Evolutionary conservation across 2,113 vertebrate species (phyloP).

Genomic region (Calypte anna): DNA sequence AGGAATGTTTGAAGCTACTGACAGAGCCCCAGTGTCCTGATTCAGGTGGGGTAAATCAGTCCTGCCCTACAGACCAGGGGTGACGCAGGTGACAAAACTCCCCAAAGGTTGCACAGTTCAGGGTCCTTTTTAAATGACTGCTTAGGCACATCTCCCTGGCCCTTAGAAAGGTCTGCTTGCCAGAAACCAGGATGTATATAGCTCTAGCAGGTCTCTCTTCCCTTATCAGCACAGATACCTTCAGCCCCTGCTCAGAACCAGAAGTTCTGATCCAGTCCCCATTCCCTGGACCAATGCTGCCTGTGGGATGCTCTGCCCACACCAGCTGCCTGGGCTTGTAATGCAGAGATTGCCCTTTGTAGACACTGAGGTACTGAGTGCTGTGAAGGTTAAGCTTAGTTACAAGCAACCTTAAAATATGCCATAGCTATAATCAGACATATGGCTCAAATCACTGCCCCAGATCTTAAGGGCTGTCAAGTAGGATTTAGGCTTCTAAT

Average conservation of each 20-base stretch:
- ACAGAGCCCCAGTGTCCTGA: not conserved
- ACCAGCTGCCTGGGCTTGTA: not conserved
- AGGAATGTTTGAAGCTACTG: fast-evolving
- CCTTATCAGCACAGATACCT: not conserved
- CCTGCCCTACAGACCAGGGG: not conserved
- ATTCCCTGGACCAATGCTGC: fast-evolving
- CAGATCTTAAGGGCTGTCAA: not conserved
- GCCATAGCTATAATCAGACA: not conserved
- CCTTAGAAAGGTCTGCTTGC: not conserved
- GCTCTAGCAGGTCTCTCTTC: not conserved
- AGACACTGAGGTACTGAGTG: not conserved
- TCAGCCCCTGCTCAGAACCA: not conserved
- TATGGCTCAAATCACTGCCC: not conserved
- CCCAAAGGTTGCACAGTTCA: not conserved
- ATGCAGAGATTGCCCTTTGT: not conserved
- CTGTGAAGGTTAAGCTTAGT: not conserved
- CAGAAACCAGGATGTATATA: not conserved
- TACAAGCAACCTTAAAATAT: not conserved
- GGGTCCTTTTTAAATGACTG: not conserved
- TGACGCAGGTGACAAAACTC: not conserved
- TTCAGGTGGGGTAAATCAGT: not conserved
- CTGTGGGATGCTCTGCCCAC: not conserved
- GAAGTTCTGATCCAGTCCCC: not conserved
- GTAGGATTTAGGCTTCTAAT: conserved; percentile 19
- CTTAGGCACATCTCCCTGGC: fast-evolving